phyloP scores from a whole-genome alignment of 2,888 invertebrate genomes.

The Teinopalpus imperialis region DNA sequence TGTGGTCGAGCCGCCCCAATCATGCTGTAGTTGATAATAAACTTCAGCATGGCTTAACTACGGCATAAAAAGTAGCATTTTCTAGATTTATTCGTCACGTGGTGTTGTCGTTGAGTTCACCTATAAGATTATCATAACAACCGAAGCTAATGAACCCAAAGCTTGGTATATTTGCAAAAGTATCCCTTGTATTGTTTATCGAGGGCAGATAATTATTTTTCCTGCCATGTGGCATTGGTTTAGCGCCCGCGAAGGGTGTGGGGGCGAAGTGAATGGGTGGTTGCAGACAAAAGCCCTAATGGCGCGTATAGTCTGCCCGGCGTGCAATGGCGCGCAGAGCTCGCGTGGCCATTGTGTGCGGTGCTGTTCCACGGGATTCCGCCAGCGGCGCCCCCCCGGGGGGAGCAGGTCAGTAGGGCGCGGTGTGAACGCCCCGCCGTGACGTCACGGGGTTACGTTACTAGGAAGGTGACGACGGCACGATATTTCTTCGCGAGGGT shows the following conservation, averaged over 20 bases:
- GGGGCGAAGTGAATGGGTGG: not conserved
- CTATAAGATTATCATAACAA: no score
- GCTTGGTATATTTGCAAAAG: no score
- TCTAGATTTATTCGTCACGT: no score
- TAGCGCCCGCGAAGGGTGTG: not conserved
- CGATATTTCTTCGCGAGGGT: no score
- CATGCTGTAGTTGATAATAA: no score
- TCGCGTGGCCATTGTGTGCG: not conserved
- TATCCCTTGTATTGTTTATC: not conserved
- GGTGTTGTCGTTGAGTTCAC: no score
- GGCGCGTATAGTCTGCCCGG: not conserved
- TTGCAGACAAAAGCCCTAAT: not conserved
- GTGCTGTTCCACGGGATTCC: not conserved
- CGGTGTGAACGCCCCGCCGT: slow-evolving; percentile 6
- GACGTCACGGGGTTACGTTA: slow-evolving; percentile 7
- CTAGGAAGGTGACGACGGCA: no score
- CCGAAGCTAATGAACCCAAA: no score
- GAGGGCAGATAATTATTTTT: slow-evolving; percentile 6
- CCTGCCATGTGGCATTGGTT: slow-evolving; percentile 1
- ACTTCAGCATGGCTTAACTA: no score
- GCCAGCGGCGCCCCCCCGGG: not conserved
- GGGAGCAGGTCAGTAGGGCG: slow-evolving; percentile 10
- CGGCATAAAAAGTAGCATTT: no score
- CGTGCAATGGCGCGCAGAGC: not conserved
- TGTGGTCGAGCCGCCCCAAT: no score